These are phyloP conservation scores for Catostylus mosaicus DNA, from an alignment of 30 jellyfish, hydroid and myxozoan species.

Conservation along the genomic window DNA sequence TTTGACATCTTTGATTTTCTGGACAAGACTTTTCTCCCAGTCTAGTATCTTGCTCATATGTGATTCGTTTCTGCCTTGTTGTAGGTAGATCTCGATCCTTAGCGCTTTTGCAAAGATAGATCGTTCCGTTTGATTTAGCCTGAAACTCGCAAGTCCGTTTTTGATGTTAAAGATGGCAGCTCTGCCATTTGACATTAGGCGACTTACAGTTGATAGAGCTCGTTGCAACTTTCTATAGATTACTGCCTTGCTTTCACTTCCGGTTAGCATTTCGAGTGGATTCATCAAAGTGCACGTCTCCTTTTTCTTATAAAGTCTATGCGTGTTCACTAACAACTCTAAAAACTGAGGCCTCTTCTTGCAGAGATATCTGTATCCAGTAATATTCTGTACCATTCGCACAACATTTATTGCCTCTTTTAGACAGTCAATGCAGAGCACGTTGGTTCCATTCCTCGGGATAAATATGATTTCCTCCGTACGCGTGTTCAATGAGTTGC, in stretches of 20 bases:
- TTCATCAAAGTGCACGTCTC: conserved; percentile 40
- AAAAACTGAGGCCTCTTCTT: conserved; percentile 33
- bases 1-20: conserved; percentile 11
- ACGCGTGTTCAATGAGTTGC: conserved; percentile 48
- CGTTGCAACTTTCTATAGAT: conserved; percentile 18
- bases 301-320: not conserved
- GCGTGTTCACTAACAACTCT: not conserved
- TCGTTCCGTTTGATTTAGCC: not conserved
- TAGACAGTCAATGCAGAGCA: conserved; percentile 6
- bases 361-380: conserved; percentile 50
- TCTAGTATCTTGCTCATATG: conserved; percentile 5
- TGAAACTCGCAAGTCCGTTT: conserved; percentile 45
- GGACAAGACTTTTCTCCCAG: conserved; percentile 64
- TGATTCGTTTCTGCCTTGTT: conserved; percentile 10
- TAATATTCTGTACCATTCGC: conserved; percentile 13
- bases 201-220: conserved; percentile 18
- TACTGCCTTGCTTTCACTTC: not conserved
- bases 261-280: conserved; percentile 55
- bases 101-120: conserved; percentile 40
- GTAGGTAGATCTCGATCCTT: conserved; percentile 38
- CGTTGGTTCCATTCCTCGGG: conserved; percentile 60
- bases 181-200: conserved; percentile 73
- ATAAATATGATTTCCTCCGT: conserved; percentile 46
- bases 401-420: conserved; percentile 40
- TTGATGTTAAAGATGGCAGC: conserved; percentile 56